A percentile compares a stretch with the other conserved stretches of the same genome.
Evolutionary conservation across 2,797 vertebrate genomes (phyloP).

Genomic region (Simalia tracyae): DNA sequence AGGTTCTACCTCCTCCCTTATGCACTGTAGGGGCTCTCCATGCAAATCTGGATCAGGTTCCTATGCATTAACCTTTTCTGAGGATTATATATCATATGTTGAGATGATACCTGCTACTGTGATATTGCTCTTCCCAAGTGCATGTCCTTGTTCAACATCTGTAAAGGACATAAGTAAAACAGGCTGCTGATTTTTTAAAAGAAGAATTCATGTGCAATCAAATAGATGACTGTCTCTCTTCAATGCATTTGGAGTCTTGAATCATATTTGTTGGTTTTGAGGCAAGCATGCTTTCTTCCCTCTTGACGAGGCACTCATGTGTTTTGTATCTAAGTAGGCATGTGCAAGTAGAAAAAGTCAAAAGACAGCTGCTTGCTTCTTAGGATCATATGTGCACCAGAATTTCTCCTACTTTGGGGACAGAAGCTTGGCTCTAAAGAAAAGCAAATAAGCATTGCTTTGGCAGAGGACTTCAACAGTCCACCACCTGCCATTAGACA

Average conservation of each 20-base stretch:
- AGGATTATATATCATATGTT: neutral
- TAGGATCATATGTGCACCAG: neutral
- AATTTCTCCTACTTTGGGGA: neutral
- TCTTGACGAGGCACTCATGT: neutral
- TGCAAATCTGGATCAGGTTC: neutral
- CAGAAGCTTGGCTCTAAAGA: neutral
- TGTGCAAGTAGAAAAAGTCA: neutral
- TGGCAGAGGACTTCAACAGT: neutral
- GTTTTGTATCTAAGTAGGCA: neutral
- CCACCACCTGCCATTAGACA: neutral
- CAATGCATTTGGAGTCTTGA: neutral
- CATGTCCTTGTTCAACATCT: neutral
- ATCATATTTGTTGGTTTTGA: neutral
- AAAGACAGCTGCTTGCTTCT: neutral
- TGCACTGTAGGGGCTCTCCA: neutral
- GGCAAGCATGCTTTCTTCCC: neutral
- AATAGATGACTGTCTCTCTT: neutral
- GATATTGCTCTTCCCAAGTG: neutral
- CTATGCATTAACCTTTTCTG: neutral
- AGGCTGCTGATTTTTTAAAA: neutral
- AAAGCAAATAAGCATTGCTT: neutral
- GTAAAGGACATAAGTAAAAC: neutral
- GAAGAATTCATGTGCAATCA: neutral
- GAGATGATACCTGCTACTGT: neutral
- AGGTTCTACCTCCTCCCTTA: neutral